Conservation (phyloP, 2,113 vertebrate species). For the Sakesphorus luctuosus region DNA sequence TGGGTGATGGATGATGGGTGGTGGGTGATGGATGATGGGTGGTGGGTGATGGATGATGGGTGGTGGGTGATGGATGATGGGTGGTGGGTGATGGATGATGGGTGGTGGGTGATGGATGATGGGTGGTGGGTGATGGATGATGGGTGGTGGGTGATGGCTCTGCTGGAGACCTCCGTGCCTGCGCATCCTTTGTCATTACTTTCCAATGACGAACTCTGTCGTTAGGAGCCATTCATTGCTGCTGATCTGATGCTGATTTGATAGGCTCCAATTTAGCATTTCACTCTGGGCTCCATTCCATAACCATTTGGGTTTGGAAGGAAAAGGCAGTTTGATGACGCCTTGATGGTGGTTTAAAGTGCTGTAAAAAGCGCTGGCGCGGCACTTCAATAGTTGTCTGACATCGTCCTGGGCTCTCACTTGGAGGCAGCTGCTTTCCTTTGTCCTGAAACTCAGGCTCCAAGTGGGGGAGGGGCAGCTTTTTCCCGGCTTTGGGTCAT, state of each 20-base stretch:
- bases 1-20: too few relatives aligned
- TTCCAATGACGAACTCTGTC: slow-evolving; percentile 43
- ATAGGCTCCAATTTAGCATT: slow-evolving; percentile 80
- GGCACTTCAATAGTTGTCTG: slow-evolving; percentile 32
- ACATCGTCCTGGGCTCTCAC: background rate
- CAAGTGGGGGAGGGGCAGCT: too few relatives aligned
- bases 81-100: too few relatives aligned
- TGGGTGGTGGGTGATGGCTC: background rate
- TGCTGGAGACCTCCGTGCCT: slow-evolving; percentile 5
- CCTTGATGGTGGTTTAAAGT: slow-evolving; percentile 79
- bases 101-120: too few relatives aligned
- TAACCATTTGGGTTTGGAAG: slow-evolving; percentile 72
- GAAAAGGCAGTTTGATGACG: slow-evolving; percentile 74
- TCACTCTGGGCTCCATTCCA: slow-evolving; percentile 79
- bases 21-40: too few relatives aligned
- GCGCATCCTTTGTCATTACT: slow-evolving; percentile 56
- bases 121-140: too few relatives aligned
- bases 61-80: too few relatives aligned
- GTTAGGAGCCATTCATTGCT: slow-evolving; percentile 74
- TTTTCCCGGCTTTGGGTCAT: background rate
- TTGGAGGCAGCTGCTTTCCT: background rate
- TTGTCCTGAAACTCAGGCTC: background rate
- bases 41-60: too few relatives aligned
- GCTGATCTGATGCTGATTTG: slow-evolving; percentile 75
- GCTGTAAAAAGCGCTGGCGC: slow-evolving; percentile 71